Evolutionary conservation across 2,888 invertebrate genomes (phyloP), one percentile per base, ranked within the genome.

Genomic region (Aproaerema taeniolella): DNA sequence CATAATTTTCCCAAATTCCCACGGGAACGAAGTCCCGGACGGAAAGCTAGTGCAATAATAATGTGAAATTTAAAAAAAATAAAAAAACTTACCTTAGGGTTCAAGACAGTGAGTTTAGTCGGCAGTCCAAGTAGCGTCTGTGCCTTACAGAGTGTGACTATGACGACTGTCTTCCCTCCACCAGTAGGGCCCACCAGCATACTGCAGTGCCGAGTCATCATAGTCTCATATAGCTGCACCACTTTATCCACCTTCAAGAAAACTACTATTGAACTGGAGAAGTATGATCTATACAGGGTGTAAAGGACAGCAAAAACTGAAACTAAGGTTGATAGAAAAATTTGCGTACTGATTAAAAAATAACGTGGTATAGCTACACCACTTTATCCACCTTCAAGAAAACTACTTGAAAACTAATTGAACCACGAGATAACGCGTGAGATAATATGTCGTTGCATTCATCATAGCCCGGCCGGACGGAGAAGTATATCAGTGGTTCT

Each of bases 151-250:
- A 97, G 78, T 1, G 92, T 90, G 53, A 93, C 89, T 46, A 96
- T 90, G 20, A 97, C 93, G 25, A 96, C 94, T 1, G 94, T 91
- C 85, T 97, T 97, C 11, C 97, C 97, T 14, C 96, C 96, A 15
- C 97, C 96, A 2, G 97, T 97, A 12, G 96, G 96, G 0, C 97
- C 97, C 2, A 97, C 94, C 46, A 97, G 73, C 96, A 97, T 97
- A 2, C 93, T 91, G 36, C 95, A 95, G 78, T 97, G 96, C 25
- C 96, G 89, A 1, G 95, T 96, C 94, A 95, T 94, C 96, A 97
- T 96, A 1, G 96, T 95, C 83, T 97, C 96, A 67, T 96, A 96
- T 70, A 97, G 66, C 74, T 97, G 97, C 3, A 96, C 92, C 12
- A 96, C 91, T 88, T 96, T 95, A 65, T 95, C 94, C 44, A 94